Conservation (phyloP, 2,113 vertebrate species). For the Danionella cerebrum region DNA sequence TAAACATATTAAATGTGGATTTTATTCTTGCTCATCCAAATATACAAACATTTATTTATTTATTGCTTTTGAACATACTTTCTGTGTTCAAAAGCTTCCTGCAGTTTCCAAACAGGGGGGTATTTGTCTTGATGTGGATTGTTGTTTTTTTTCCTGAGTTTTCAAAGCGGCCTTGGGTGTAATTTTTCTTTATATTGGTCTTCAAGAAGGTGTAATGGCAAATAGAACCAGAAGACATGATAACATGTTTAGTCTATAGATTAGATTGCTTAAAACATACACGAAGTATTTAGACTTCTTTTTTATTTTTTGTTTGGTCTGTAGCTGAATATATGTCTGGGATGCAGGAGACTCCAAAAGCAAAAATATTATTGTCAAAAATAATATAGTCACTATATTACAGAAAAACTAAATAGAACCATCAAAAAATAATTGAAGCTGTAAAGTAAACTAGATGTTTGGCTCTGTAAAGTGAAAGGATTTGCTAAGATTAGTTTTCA, state of each 20-base stretch:
- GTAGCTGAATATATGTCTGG: constrained; percentile 52
- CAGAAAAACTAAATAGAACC: no score
- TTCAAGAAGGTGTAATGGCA: constrained; percentile 19
- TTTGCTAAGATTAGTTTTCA: no score
- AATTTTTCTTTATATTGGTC: constrained; percentile 89
- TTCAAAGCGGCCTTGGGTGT: constrained; percentile 97
- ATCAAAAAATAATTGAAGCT: no score
- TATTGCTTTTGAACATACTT: not conserved
- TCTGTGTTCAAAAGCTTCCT: constrained; percentile 93
- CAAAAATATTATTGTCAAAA: no score
- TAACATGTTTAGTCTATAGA: not conserved
- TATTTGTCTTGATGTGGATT: constrained; percentile 94
- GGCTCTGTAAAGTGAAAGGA: no score
- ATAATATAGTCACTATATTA: no score
- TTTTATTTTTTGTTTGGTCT: constrained; percentile 26
- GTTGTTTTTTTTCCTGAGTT: constrained; percentile 96
- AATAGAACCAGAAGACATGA: no score
- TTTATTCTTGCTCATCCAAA: no score
- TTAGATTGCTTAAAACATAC: not conserved
- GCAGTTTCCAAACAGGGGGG: constrained; percentile 99
- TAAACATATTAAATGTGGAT: no score
- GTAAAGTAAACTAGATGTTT: no score
- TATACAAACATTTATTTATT: not conserved
- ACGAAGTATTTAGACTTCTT: not conserved
- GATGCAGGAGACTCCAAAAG: constrained; percentile 87